These are phyloP conservation scores for Mylabris sibirica DNA, from an alignment of 2,888 invertebrate genomes.

Conservation along the genomic window DNA sequence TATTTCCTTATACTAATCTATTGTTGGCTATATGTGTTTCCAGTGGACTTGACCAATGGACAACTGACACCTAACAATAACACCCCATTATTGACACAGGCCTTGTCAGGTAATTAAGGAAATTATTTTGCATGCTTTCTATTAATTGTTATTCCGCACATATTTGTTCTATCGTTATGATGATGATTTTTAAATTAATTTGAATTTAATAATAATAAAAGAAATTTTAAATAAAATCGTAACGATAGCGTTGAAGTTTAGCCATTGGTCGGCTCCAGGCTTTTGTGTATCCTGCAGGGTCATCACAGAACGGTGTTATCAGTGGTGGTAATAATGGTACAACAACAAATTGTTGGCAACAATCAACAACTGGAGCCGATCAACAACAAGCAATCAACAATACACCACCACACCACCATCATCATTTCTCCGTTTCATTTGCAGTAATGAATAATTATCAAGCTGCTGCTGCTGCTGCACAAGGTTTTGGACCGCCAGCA, in stretches of 20 bases:
- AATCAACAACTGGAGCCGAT: slow-evolving; percentile 55
- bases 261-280: slow-evolving; percentile 54
- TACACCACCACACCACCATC: slow-evolving; percentile 37
- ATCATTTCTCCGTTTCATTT: slow-evolving; percentile 60
- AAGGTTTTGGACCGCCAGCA: slow-evolving; percentile 82
- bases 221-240: not conserved
- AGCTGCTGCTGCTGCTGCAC: slow-evolving; percentile 79
- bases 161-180: slow-evolving; percentile 2
- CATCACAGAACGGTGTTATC: slow-evolving; percentile 45
- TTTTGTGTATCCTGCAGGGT: slow-evolving; percentile 52
- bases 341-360: slow-evolving; percentile 39
- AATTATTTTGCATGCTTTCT: slow-evolving; percentile 48
- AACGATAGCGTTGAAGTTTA: slow-evolving; percentile 13
- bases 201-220: not conserved
- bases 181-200: not conserved
- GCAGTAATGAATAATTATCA: slow-evolving; percentile 97
- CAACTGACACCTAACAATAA: slow-evolving; percentile 96
- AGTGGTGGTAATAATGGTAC: not conserved
- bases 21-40: slow-evolving; percentile 58
- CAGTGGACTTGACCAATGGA: slow-evolving; percentile 95
- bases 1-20: slow-evolving; percentile 51
- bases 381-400: slow-evolving; percentile 50
- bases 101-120: slow-evolving; percentile 84
- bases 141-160: not conserved
- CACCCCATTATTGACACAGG: slow-evolving; percentile 94